phyloP scores from a whole-genome alignment of 2,888 invertebrate species.

The Sarcophaga caerulescens region DNA sequence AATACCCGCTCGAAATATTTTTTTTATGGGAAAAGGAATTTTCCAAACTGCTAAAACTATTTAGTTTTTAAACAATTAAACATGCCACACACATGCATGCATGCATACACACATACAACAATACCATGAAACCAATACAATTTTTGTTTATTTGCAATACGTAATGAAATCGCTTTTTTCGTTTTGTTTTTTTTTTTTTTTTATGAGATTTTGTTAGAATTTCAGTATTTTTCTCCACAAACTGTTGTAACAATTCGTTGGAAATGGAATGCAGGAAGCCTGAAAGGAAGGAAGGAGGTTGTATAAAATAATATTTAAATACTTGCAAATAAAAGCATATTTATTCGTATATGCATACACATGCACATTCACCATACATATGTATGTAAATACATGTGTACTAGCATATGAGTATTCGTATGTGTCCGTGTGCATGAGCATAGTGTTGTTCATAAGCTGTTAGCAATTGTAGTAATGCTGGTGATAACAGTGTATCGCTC shows the following conservation, averaged over 20 bases:
- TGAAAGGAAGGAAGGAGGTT: not conserved
- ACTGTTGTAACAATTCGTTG: not conserved
- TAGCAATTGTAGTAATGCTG: constrained; percentile 8
- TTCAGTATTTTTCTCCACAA: not conserved
- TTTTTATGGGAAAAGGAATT: not conserved
- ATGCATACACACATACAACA: not conserved
- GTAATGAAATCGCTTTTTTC: not conserved
- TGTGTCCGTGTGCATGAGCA: not conserved
- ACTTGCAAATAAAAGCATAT: not conserved
- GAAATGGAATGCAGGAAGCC: not conserved
- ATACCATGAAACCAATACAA: constrained; percentile 35
- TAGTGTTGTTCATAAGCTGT: no score
- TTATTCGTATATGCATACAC: not conserved
- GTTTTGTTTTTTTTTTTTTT: no score
- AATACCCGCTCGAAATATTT: not conserved
- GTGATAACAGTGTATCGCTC: constrained; percentile 9
- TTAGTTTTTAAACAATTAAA: not conserved
- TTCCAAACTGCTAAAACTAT: not conserved
- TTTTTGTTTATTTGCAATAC: constrained; percentile 32
- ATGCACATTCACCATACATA: no score
- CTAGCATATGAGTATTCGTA: not conserved
- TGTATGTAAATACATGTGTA: no score
- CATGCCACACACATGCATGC: not conserved
- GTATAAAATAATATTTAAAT: constrained; percentile 28
- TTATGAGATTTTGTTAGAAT: no score